These are phyloP conservation scores for Harpia harpyja DNA, from an alignment of 2,797 vertebrate genomes.

Conservation along the genomic window DNA sequence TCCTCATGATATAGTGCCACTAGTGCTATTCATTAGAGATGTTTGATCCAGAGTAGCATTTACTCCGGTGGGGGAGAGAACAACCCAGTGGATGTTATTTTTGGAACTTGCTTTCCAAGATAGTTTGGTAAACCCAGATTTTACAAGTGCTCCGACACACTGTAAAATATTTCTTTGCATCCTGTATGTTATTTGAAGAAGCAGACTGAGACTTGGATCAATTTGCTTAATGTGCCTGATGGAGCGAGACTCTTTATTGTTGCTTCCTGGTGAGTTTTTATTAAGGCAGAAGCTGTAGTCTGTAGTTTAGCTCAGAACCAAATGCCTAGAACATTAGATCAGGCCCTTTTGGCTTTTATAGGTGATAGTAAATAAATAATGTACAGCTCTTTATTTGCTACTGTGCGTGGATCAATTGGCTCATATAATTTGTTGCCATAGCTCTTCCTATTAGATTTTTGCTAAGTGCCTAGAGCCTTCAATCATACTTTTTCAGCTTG, in stretches of 20 bases:
- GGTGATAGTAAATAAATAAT: neutral
- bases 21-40: constrained; percentile 1
- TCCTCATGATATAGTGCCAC: neutral
- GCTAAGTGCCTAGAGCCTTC: neutral
- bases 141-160: neutral
- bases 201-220: neutral
- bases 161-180: constrained; percentile 15
- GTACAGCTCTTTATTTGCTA: neutral
- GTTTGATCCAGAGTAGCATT: neutral
- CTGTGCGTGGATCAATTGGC: neutral
- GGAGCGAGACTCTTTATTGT: neutral
- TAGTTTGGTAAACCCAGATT: neutral
- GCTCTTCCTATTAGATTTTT: neutral
- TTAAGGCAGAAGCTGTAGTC: neutral
- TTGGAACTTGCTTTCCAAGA: neutral
- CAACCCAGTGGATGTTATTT: neutral
- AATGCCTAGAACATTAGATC: neutral
- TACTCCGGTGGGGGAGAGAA: neutral
- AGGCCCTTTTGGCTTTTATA: neutral
- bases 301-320: neutral
- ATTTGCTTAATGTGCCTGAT: neutral
- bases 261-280: neutral
- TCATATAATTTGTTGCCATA: neutral
- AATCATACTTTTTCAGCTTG: neutral
- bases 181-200: neutral